phyloP scores from a whole-genome alignment of 1,140 invertebrate species.

The Heliconius hewitsoni region DNA sequence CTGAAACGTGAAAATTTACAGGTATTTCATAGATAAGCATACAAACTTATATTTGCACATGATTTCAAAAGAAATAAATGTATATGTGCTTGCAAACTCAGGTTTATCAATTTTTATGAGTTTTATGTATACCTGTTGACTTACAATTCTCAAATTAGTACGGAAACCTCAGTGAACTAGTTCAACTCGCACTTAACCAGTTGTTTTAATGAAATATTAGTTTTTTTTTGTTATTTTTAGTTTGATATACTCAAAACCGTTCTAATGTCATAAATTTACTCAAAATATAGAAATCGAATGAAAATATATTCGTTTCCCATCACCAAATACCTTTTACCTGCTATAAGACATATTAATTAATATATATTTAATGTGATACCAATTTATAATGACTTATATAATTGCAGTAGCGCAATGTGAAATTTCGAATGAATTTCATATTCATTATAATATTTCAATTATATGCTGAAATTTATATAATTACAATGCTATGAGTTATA shows the following conservation, averaged over 20 bases:
- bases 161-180: no score
- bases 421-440: constrained; percentile 6
- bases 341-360: neutral
- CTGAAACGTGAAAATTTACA: no score
- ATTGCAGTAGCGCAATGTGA: constrained; percentile 2
- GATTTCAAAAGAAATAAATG: no score
- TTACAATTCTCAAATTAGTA: no score
- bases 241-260: neutral
- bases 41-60: no score
- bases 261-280: neutral
- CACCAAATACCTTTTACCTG: neutral
- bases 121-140: no score
- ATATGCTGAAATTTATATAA: neutral
- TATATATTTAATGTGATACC: constrained; percentile 2
- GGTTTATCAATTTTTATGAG: no score
- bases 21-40: no score
- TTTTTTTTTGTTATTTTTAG: neutral
- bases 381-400: constrained; percentile 6
- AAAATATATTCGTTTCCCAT: neutral
- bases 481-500: neutral
- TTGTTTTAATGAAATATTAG: no score
- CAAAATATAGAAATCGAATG: neutral
- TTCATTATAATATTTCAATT: neutral
- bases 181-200: no score
- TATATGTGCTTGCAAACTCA: no score